phyloP scores from a whole-genome alignment of 2,888 invertebrate species.

The Nymphalis c-album region DNA sequence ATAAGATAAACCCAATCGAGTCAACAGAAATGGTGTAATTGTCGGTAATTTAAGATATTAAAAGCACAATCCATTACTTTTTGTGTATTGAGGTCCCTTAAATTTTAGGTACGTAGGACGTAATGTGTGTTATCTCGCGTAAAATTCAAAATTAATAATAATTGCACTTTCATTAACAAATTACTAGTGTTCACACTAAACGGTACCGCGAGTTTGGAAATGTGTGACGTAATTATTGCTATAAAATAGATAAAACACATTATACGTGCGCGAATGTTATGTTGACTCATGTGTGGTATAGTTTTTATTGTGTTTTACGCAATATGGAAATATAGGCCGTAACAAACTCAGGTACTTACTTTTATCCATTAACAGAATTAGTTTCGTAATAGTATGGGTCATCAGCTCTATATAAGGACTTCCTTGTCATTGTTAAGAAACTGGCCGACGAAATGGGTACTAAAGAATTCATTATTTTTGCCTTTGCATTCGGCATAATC shows the following conservation, averaged over 20 bases:
- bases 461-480: constrained; percentile 7
- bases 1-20: too few relatives aligned
- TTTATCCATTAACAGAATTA: constrained; percentile 3
- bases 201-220: background rate
- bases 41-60: too few relatives aligned
- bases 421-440: constrained; percentile 9
- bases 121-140: too few relatives aligned
- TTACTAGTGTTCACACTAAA: background rate
- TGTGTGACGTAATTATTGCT: constrained; percentile 7
- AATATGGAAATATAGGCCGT: constrained; percentile 13
- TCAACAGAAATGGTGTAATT: too few relatives aligned
- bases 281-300: background rate
- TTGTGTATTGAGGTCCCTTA: too few relatives aligned
- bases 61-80: too few relatives aligned
- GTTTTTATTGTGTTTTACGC: constrained; percentile 14
- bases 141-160: too few relatives aligned
- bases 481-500: constrained; percentile 2
- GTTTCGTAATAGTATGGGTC: constrained; percentile 10
- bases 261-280: constrained; percentile 9
- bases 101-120: too few relatives aligned
- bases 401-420: constrained; percentile 20
- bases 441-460: constrained; percentile 13
- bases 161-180: background rate
- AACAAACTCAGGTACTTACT: constrained; percentile 3
- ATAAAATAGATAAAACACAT: constrained; percentile 10